Evolutionary conservation across 2,113 vertebrate genomes (phyloP), one percentile per base, ranked within the genome.

Genomic region (Callipepla squamata): DNA sequence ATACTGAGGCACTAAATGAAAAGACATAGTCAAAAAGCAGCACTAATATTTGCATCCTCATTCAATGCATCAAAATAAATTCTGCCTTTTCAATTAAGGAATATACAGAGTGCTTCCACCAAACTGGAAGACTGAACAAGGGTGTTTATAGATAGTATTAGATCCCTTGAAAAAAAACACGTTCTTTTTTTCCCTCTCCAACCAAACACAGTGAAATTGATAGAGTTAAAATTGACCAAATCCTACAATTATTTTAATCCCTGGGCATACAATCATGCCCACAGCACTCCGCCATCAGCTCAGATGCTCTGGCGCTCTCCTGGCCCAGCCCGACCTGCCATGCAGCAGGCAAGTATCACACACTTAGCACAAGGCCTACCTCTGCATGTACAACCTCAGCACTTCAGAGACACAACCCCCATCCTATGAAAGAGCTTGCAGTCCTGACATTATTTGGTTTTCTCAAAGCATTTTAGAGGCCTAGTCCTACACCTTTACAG

Each of bases 181-280:
- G 14, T 0, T 62, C 17, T 4, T 63, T 83, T 70, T 74, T 14
- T 20, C 68, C 16, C 26, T 36, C 15, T 25, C 36, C 11, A 17
- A 50, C 17, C 30, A 50, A 78, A n/a, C 1, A n/a, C 13, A 65
- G 3, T 20, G n/a, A 61, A 74, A 51, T 2, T 26, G 16, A 25
- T 34, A 21, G 14, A 8, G 28, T 6, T 40, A 57, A 80, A 38
- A 48, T 1, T 22, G n/a, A 65, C 21, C 18, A 26, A 38, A 65
- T 25, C 22, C 17, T 36, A 25, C 21, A 17, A 3, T 7, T 14
- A 21, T 23, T 36, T 36, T 16, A 57, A 30, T 32, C 78, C 5
- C 25, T 0, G 1, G 36, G 47, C 36, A 34, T 36, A 22, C 0
- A 1, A 34, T 14, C 2, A 0, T 4, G 13, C 34, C 34, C 34